Evolutionary conservation across 2,888 invertebrate species (phyloP), one percentile per base, ranked within the genome.

Genomic region (Byasa hedistus): DNA sequence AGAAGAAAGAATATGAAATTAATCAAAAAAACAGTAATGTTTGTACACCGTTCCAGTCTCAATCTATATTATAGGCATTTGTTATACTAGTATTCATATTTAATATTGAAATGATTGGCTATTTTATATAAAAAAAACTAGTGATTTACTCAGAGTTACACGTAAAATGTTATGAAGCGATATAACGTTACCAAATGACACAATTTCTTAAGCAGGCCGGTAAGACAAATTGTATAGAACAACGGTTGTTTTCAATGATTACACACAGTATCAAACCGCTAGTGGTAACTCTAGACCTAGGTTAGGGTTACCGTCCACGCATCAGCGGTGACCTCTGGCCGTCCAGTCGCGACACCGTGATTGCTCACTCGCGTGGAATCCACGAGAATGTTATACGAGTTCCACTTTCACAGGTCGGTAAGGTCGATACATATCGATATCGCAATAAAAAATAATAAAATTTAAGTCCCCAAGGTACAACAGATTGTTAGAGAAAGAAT

Each of bases 241-340:
- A 76, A 68, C 79, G 75, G 76, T 61, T 67, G 76, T 68, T 66
- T 71, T 76, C 74, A 78, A 78, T 69, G 78, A 71, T 87, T 84
- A 82, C 84, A 84, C 83, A 84, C 82, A 79, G 78, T 79, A 81
- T 78, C 78, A 77, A 78, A 84, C 85, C 82, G 79, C 85, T 81
- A 72, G 72, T 79, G 83, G 87, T 87, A 82, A 86, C 74, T 69
- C 76, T 76, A 84, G 75, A 82, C 74, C 57, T 61, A 71, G 79
- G 78, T 73, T 89, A 75, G 57, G 52, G 76, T 89, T 83, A 68
- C 73, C 86, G 68, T 77, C 74, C 82, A 86, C 85, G 86, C 83
- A 78, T 78, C 82, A 78, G 65, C 74, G 79, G 76, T 78, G 85
- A 79, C 87, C 87, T 86, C 82, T 76, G 76, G 72, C 75, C 71